These are phyloP conservation scores for Acanthosepion pharaonis DNA, from an alignment of 2,888 invertebrate species.

Conservation along the genomic window DNA sequence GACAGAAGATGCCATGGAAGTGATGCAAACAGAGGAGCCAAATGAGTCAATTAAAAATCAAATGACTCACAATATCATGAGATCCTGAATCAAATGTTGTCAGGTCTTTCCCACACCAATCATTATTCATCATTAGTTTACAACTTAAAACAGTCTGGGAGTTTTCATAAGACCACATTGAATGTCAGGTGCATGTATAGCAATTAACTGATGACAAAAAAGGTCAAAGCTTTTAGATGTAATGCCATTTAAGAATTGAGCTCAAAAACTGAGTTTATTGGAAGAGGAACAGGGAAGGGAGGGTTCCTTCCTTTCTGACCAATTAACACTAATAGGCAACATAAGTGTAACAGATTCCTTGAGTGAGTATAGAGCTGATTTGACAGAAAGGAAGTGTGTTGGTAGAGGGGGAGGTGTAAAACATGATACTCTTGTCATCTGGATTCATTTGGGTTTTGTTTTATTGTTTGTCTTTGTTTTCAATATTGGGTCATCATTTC, in stretches of 20 bases:
- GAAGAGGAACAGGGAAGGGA: not conserved
- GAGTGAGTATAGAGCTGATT: not conserved
- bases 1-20: not conserved
- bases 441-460: not conserved
- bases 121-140: constrained; percentile 6
- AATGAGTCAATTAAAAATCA: not conserved
- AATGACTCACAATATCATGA: not conserved
- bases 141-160: not conserved
- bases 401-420: not conserved
- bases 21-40: not conserved
- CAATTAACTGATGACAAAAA: constrained; percentile 20
- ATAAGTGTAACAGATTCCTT: not conserved
- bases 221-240: constrained; percentile 22
- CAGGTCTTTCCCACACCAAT: not conserved
- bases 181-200: not conserved
- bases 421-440: not conserved
- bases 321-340: not conserved
- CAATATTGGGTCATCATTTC: not conserved
- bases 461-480: not conserved
- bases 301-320: not conserved
- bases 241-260: not conserved
- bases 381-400: not conserved
- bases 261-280: not conserved
- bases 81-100: not conserved
- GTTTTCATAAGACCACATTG: not conserved